Evolutionary conservation across 2,888 invertebrate species (phyloP).

Genomic region (Drosophila emarginata): DNA sequence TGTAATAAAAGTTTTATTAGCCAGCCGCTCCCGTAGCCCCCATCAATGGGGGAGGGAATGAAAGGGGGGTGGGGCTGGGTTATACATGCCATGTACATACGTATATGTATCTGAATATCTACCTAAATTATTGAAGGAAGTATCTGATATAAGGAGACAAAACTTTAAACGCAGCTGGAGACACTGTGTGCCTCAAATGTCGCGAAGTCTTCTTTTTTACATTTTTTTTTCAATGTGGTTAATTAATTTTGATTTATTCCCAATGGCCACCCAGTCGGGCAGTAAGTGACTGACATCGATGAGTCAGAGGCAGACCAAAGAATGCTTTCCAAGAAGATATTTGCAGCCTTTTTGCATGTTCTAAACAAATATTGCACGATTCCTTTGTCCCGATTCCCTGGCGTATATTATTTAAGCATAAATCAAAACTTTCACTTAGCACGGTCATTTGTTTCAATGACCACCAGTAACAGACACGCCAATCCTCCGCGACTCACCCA

Average conservation of each 20-base stretch:
- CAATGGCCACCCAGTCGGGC: conserved; percentile 46
- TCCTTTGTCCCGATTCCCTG: conserved; percentile 44
- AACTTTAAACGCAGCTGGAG: conserved; percentile 53
- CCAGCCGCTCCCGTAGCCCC: conserved; percentile 35
- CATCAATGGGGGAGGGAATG: background rate
- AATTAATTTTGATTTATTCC: conserved; percentile 66
- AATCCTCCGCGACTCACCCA: background rate
- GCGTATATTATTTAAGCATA: conserved; percentile 74
- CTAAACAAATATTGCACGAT: conserved; percentile 9
- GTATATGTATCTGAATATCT: background rate
- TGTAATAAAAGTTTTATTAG: conserved; percentile 70
- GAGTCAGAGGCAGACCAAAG: conserved; percentile 33
- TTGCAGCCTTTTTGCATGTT: conserved; percentile 17
- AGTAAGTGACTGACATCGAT: background rate
- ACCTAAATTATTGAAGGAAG: conserved; percentile 51
- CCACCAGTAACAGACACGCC: conserved; percentile 20
- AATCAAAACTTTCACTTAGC: conserved; percentile 79
- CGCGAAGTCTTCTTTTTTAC: conserved; percentile 15
- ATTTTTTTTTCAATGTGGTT: conserved; percentile 43
- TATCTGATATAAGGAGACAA: conserved; percentile 34
- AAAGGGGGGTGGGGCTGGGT: no score
- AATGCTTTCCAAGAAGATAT: conserved; percentile 29
- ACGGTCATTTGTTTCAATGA: conserved; percentile 78
- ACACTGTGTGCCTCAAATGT: conserved; percentile 25
- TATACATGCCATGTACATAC: background rate